Evolutionary conservation across 2,888 invertebrate genomes (phyloP), one percentile per base, ranked within the genome.

Genomic region (Abrostola triplasia): DNA sequence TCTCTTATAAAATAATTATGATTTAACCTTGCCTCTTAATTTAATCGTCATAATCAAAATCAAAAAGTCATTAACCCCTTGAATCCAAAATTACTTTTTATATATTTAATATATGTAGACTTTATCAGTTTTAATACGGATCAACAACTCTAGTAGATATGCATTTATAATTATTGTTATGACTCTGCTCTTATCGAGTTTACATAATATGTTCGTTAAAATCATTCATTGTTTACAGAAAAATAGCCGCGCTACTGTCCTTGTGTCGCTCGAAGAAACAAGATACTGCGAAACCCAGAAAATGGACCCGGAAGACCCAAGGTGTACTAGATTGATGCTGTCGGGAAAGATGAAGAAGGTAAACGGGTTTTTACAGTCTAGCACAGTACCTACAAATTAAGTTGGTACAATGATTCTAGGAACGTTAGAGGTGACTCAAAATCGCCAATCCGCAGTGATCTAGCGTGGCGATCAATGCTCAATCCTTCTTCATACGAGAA

Each of bases 271-370:
- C 42, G 96, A 97, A 55, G 96, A 97, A 90, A 95, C 96, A 4
- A 89, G 93, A 62, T 97, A 96, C 85, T 97, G 97, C 78, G 93
- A 93, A 64, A 83, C 85, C 7, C 90, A 96, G 71, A 85, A 95
- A 53, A 96, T 94, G 79, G 97, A 97, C 85, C 96, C 97, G 0
- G 97, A 97, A 91, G 97, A 97, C 87, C 97, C 97, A 0, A 92
- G 97, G 48, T 97, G 97, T 91, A 96, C 97, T 5, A 95, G 97
- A 77, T 94, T 97, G 5, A 96, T 97, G 82, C 90, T 97, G 0
- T 95, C 96, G 12, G 97, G 97, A 52, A 95, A 93, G 83, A 95
- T 97, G 84, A 91, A 95, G 80, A 94, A 95, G 93, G 97, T 97
- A 85, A 76, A 86, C 53, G 57, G 10, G 0, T 5, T 40, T 38